These are phyloP conservation scores for Neogobius melanostomus DNA, from an alignment of 2,113 vertebrate species.

Conservation along the genomic window DNA sequence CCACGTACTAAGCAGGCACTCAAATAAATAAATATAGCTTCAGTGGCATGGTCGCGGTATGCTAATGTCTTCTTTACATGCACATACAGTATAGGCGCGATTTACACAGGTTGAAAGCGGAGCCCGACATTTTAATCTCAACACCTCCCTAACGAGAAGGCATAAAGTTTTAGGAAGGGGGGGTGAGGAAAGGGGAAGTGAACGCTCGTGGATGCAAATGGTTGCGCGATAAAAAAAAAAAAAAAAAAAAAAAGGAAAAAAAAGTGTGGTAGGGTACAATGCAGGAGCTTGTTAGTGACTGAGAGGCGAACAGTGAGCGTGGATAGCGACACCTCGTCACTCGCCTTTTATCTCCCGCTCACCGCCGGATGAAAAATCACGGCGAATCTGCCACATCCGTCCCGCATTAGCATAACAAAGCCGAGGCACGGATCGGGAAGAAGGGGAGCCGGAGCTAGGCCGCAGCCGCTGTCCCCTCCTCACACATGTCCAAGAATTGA, in stretches of 20 bases:
- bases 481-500: constrained; percentile 64
- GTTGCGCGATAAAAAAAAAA: constrained; percentile 44
- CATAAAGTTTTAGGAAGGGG: constrained; percentile 77
- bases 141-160: constrained; percentile 74
- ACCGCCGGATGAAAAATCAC: constrained; percentile 94
- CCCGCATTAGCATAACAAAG: constrained; percentile 99
- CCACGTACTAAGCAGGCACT: constrained; percentile 63
- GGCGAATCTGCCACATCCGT: constrained; percentile 97
- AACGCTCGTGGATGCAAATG: constrained; percentile 85
- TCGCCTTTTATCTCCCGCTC: constrained; percentile 96
- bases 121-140: constrained; percentile 76
- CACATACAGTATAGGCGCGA: constrained; percentile 32
- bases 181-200: constrained; percentile 69
- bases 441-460: constrained; percentile 28
- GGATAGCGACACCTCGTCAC: constrained; percentile 98
- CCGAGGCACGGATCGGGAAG: constrained; percentile 70
- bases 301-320: constrained; percentile 94
- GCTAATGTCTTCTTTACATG: constrained; percentile 55
- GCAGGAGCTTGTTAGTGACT: constrained; percentile 96
- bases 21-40: constrained; percentile 69
- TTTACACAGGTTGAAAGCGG: constrained; percentile 51
- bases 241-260: not conserved
- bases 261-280: constrained; percentile 90
- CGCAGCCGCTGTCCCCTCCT: constrained; percentile 59
- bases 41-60: constrained; percentile 50